Conservation (phyloP, 2,113 vertebrate species). For the Salvator merianae region DNA sequence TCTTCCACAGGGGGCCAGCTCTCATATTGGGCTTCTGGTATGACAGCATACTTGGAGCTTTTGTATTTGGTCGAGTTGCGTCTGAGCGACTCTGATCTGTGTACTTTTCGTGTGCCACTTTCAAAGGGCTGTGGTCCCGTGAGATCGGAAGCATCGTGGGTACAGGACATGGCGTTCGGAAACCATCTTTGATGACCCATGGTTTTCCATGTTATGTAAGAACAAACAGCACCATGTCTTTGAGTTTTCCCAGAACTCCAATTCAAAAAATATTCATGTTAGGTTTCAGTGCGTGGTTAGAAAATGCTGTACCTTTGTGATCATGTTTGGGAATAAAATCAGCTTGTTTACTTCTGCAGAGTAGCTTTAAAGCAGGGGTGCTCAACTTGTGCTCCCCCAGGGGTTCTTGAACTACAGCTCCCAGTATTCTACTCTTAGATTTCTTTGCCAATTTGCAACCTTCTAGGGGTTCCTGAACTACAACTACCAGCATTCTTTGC, state of each 20-base stretch:
- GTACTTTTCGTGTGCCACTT: rapidly evolving
- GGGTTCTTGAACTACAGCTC: too few relatives aligned
- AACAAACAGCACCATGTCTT: background rate
- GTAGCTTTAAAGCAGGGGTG: too few relatives aligned
- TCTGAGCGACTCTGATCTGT: background rate
- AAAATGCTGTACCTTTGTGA: background rate
- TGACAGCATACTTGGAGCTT: background rate
- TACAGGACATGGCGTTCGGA: background rate
- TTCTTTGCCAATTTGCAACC: too few relatives aligned
- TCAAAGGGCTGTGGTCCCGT: background rate
- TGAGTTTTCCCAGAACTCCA: background rate
- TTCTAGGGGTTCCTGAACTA: too few relatives aligned
- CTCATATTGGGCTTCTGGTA: background rate
- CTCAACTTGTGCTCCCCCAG: too few relatives aligned
- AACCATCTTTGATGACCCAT: background rate
- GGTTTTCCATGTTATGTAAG: background rate
- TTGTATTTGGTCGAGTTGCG: background rate
- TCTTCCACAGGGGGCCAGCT: background rate
- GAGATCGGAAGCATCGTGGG: background rate
- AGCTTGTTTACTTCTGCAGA: background rate
- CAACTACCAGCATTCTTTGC: too few relatives aligned
- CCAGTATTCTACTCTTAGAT: too few relatives aligned
- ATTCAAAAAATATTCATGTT: background rate
- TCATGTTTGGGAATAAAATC: too few relatives aligned
- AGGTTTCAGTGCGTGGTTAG: background rate